Evolutionary conservation across 1,140 invertebrate species (phyloP), one percentile per base, ranked within the genome.

Genomic region (Acromyrmex charruanus): DNA sequence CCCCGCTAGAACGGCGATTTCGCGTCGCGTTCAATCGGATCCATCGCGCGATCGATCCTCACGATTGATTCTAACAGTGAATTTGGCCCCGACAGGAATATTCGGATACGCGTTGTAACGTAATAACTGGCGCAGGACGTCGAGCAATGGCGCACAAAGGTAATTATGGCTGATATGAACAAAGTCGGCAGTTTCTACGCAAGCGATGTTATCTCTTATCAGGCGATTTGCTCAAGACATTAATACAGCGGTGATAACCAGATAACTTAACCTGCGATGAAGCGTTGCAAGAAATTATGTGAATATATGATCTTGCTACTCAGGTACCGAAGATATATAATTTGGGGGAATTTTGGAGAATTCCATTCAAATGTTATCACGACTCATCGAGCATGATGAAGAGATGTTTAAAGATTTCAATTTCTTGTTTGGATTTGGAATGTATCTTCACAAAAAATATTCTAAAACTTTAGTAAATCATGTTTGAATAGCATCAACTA

Each of bases 91-190:
- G 28, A 49, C 49, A 49, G 51, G n/a, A 55, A 39, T 53, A 25
- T 1, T 31, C 68, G 53, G 25, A 51, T 65, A 44, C 3, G 18
- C 63, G 63, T 85, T 10, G 3, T 12, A 39, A 39, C 63, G 59
- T 58, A 31, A 71, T 68, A 35, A 49, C 25, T 14, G 72, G 25
- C 39, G 18, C 51, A 35, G 35, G 51, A 12, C 58, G 65, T 85
- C 68, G 84, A 59, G 61, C 39, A 87, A 91, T 91, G 90, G 85
- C 90, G 90, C 61, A 61, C 58, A 68, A 77, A 91, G 89, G 90
- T 91, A 91, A 91, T 84, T 74, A 82, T 49, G 55, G 68, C 35
- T 63, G 44, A 25, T 28, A 14, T 7, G 25, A 82, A 44, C 49
- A 14, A 63, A 80, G 61, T 72, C 16, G 31, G 53, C n/a, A 12